Evolutionary conservation across 2,113 vertebrate genomes (phyloP), one percentile per base, ranked within the genome.

Genomic region (Sinocyclocheilus anshuiensis): DNA sequence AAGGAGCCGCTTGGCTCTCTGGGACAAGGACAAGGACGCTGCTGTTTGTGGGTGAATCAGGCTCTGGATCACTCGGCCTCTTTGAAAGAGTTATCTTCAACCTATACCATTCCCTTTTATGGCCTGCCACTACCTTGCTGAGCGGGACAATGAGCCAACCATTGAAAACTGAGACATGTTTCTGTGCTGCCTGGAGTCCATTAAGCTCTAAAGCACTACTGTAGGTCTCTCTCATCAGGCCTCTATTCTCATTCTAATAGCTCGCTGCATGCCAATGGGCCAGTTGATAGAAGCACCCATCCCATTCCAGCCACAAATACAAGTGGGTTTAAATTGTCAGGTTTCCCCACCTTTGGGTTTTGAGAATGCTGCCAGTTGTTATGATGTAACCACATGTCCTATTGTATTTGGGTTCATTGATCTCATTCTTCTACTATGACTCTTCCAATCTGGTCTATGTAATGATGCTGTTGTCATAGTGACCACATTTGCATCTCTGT

Each of bases 231-330:
- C 87, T 85, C 87, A 89, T 84, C 74, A 87, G 82, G 86, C 78
- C 53, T 36, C 57, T 77, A 87, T 91, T 91, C 84, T 90, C 36
- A 90, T 92, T 89, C 65, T 87, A 90, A 90, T 87, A 18, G 63
- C 53, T 45, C 18, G 48, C 67, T 55, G 77, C 84, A 86, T 88
- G 74, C 83, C 84, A 84, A 87, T 88, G 82, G 86, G 65, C 50
- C 55, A 12, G 18, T 45, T 20, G 74, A 67, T 80, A 79, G 85
- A 86, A 87, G 45, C 57, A 81, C 48, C 75, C 53, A 77, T 61
- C 72, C 29, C 77, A 86, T 88, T 78, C 86, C 78, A 82, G 82
- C 61, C 77, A 84, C 80, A 83, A 87, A 83, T 53, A 81, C 72
- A 45, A 89, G 75, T 69, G 53, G 69, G 48, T 81, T 74, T 42